Evolutionary conservation across 2,797 vertebrate genomes (phyloP), one percentile per base, ranked within the genome.

Genomic region (Odontamblyopus lacepedii): DNA sequence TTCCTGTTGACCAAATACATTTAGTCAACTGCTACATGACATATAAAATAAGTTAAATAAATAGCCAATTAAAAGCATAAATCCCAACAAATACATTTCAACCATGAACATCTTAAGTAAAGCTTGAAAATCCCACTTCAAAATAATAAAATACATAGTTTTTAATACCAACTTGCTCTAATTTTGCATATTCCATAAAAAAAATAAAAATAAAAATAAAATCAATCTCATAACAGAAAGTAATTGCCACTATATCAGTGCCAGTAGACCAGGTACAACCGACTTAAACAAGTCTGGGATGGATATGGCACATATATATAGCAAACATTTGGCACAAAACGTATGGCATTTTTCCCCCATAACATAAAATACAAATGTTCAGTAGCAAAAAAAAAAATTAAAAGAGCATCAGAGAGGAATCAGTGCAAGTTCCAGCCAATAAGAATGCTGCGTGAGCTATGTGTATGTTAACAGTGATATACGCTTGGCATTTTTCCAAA

Each of bases 341-440:
- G 8, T 48, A 59, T 35, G 18, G 56, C 59, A 65, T 70, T 50
- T 65, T 72, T 67, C 30, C 60, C 26, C 8, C 0, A 5, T 26
- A 44, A 71, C 50, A 48, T 41, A 41, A 48, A 61, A 59, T 3
- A 55, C 5, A 44, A 62, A 29, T 63, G 8, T 38, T 32, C 50
- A 63, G 50, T 30, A 19, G 66, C 44, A 63, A 71, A 38, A 65
- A 59, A 68, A 57, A 32, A 32, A 32, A 35, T 26, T 12, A 26
- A 26, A 23, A 56, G 27, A 67, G 64, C 76, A 76, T 82, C 74
- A 78, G 74, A 81, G 65, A 84, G 70, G 78, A 82, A 82, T 76
- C 75, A 66, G 72, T 60, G 38, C 67, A 64, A 77, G 72, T 69
- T n/a, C 2, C 19, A 16, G 44, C 12, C 13, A 48, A 15, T 48